phyloP scores from a whole-genome alignment of 2,888 invertebrate species.

The Plutella xylostella region DNA sequence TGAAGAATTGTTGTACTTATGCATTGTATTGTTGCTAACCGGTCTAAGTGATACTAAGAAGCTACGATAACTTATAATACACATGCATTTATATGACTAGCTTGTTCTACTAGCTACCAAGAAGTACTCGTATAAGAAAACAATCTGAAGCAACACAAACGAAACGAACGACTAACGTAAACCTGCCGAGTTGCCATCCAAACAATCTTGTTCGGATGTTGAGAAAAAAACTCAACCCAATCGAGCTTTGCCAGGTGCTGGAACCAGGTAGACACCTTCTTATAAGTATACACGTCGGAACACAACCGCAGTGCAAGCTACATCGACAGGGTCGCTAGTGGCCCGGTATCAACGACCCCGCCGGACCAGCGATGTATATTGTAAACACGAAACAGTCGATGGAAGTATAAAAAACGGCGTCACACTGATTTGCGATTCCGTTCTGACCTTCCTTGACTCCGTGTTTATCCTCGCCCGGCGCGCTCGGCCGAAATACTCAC shows the following conservation, averaged over 20 bases:
- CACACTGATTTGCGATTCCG: slow-evolving; percentile 38
- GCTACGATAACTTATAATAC: too few species aligned
- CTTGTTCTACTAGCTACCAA: too few species aligned
- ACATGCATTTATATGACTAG: too few species aligned
- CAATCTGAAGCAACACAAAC: not conserved
- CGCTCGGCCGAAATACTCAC: slow-evolving; percentile 16
- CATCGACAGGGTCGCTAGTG: not conserved
- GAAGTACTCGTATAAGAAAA: too few species aligned
- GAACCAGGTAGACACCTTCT: slow-evolving; percentile 35
- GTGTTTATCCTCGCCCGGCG: slow-evolving; percentile 29
- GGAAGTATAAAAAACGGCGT: slow-evolving; percentile 27
- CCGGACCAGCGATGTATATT: not conserved
- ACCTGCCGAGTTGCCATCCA: slow-evolving; percentile 38
- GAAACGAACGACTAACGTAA: slow-evolving; percentile 14
- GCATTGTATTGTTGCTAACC: too few species aligned
- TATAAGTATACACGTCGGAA: too few species aligned
- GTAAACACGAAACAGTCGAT: not conserved
- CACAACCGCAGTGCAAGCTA: not conserved
- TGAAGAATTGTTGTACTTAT: too few species aligned
- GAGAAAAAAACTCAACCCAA: slow-evolving; percentile 29
- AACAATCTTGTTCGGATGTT: slow-evolving; percentile 26
- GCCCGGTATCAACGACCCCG: not conserved
- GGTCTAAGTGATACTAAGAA: too few species aligned
- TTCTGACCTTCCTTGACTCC: slow-evolving; percentile 51
- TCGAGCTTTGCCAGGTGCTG: slow-evolving; percentile 29